Evolutionary conservation across 2,888 invertebrate species (phyloP), one percentile per base, ranked within the genome.

Genomic region (Brassicogethes aeneus): DNA sequence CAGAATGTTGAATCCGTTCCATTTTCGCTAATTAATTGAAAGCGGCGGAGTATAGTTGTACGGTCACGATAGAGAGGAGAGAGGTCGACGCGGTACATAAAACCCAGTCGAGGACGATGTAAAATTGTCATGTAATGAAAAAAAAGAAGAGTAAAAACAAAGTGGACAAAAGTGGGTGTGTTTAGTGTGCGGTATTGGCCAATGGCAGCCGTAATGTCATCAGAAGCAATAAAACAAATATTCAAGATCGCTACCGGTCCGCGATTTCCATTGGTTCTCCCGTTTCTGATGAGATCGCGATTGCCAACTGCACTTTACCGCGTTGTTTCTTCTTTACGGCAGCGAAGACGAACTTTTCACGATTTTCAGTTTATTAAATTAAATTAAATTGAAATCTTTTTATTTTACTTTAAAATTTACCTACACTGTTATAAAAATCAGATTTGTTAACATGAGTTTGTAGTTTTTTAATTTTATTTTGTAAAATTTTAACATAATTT

Each of bases 171-270:
- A 23, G 55, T 57, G 56, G 58, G 58, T 51, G 58, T 54, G 56
- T 52, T 53, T 54, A 40, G 45, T 43, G 43, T 43, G 40, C 32
- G 47, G 32, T 32, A 46, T 50, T 52, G 53, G 52, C 57, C 59
- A 59, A 59, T 59, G 51, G 56, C 50, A 52, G 51, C 54, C 47
- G 48, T 50, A 56, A 55, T 47, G 54, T 53, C 55, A 56, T 56
- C 55, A 52, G 50, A 50, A 48, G 55, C 53, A 59, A 59, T 59
- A 59, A 59, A 57, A 56, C 55, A 56, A 59, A 59, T 54, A 50
- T 49, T 44, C 48, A 41, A 53, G 51, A 49, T 51, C 45, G 48
- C 50, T 44, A 47, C 48, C 47, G 50, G 42, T 42, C 39, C 41
- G 42, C 41, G 35, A 30, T 44, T 40, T 44, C 53, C 47, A 55